These are phyloP conservation scores for Aptenodytes forsteri DNA, from an alignment of 2,113 vertebrate species.

Conservation along the genomic window DNA sequence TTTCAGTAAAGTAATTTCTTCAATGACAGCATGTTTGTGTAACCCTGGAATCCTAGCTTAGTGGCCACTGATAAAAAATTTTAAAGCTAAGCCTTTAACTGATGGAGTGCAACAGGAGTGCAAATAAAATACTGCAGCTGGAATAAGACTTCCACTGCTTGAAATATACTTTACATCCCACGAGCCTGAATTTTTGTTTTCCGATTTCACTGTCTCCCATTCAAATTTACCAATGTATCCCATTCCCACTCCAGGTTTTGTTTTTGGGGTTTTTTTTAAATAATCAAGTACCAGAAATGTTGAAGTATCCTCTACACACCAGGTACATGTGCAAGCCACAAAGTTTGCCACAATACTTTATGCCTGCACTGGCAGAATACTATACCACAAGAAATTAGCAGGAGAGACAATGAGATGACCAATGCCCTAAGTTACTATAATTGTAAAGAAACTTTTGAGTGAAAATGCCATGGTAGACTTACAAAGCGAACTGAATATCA, in stretches of 20 bases:
- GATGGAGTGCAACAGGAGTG: neutral
- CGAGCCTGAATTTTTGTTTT: neutral
- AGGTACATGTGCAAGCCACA: neutral
- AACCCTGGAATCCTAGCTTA: neutral
- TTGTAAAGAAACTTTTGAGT: neutral
- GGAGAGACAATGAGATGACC: neutral
- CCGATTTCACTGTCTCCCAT: neutral
- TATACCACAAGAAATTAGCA: neutral
- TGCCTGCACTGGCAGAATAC: neutral
- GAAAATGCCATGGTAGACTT: neutral
- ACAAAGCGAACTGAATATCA: neutral
- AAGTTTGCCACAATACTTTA: neutral
- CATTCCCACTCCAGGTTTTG: neutral
- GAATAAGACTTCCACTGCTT: neutral
- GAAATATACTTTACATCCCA: neutral
- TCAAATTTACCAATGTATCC: neutral
- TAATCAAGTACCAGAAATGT: neutral
- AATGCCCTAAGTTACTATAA: neutral
- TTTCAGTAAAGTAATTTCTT: neutral
- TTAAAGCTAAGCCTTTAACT: neutral
- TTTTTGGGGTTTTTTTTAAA: neutral
- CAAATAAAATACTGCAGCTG: neutral
- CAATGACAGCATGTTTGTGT: neutral
- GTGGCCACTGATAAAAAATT: neutral
- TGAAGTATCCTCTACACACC: neutral